Base-by-base conservation (phyloP, 2,888 invertebrate species). In the Nudaria mundana region DNA sequence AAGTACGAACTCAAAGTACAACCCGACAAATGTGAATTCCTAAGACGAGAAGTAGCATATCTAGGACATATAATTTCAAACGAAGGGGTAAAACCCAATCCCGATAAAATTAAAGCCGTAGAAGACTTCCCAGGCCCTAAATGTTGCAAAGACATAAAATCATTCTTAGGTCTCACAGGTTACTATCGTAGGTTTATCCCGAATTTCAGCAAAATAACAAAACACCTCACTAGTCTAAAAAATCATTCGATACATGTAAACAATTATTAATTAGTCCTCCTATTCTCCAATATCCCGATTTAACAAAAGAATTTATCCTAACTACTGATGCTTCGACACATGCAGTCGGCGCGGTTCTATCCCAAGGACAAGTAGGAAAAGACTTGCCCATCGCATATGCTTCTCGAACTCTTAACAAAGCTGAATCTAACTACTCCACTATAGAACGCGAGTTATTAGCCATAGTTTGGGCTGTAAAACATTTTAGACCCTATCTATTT, bases 31-130 rank as follows among this genome's bases (percentile, higher is more conserved):
- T 26, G 7, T 12, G 13, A 18, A 5, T 18, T 18, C 5, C 18
- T 18, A 18, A 18, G 57, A n/a, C 44, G 48, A 12, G 68, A 74
- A 60, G 68, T 78, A 7, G 60, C 62, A 0, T 79, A 67, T 37
- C 36, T 80, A 15, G 76, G 78, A 2, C 75, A 73, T 28, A 60
- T 71, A 2, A 68, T 79, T 1, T 61, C 68, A 0, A 55, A 39
- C 10, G 63, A 74, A 32, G 73, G 69, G 12, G 59, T 73, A 0
- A 67, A 63, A 33, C 75, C 80, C 3, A 69, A 76, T 8, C 43
- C 45, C 0, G 43, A 43, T 0, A 46, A 37, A 23, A 43, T 5
- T n/a, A n/a, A n/a, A n/a, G n/a, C n/a, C n/a, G n/a, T n/a, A n/a
- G n/a, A n/a, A n/a, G n/a, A n/a, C n/a, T 37, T 40, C n/a, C 40